Percentiles rank a stretch among this genome's conserved stretches.
Conservation (phyloP, 2,797 vertebrate species). For the Gymnothorax reevesii region DNA sequence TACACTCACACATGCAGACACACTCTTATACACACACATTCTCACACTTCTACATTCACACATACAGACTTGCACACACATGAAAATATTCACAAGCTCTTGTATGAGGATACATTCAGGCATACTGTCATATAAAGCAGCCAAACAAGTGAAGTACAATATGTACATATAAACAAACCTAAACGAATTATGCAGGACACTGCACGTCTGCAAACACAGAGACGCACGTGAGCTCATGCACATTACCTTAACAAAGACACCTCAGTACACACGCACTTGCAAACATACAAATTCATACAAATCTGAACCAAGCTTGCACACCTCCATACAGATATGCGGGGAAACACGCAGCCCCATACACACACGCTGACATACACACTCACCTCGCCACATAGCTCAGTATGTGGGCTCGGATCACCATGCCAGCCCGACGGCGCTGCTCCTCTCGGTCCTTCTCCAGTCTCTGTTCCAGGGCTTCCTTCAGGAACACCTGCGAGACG, state of each 20-base stretch:
- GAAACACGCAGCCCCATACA: constrained; percentile 18
- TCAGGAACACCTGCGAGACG: constrained; percentile 75
- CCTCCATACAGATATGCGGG: constrained; percentile 17
- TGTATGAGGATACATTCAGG: no score
- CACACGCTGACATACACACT: constrained; percentile 53
- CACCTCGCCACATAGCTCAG: constrained; percentile 95
- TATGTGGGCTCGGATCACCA: constrained; percentile 90
- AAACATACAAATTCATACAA: background rate
- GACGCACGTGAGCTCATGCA: background rate
- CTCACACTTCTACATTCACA: no score
- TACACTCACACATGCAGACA: constrained; percentile 10
- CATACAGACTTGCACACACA: no score
- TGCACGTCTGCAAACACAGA: background rate
- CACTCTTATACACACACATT: background rate
- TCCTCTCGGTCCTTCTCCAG: constrained; percentile 79
- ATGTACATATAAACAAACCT: background rate
- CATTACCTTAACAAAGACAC: background rate
- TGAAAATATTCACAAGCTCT: background rate
- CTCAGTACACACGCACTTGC: background rate
- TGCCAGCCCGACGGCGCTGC: constrained; percentile 76
- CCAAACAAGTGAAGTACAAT: background rate
- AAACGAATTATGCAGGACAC: background rate
- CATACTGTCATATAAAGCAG: background rate
- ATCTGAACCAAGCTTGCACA: constrained; percentile 4
- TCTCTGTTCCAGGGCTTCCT: constrained; percentile 80